Evolutionary conservation across 1,140 invertebrate genomes (phyloP).

Genomic region (Neomicropteryx cornuta): DNA sequence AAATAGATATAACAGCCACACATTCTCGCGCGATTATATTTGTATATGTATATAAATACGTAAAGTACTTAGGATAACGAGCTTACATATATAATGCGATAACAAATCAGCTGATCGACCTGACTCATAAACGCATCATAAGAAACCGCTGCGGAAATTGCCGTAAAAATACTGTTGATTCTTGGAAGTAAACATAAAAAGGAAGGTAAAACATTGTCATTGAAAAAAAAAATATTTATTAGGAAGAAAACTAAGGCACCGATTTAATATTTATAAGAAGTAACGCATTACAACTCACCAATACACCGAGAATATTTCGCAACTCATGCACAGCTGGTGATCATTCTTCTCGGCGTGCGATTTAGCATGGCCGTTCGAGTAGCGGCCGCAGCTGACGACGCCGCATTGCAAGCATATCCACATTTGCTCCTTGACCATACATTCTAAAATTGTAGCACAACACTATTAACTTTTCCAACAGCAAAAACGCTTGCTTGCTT

Average conservation of each 20-base stretch:
- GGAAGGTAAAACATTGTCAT: background rate
- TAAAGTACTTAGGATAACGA: too few species aligned
- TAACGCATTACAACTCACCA: too few species aligned
- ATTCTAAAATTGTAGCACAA: slow-evolving; percentile 39
- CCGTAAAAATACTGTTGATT: too few species aligned
- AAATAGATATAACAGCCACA: too few species aligned
- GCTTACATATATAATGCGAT: too few species aligned
- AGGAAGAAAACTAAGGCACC: background rate
- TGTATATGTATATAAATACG: too few species aligned
- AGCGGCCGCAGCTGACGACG: slow-evolving; percentile 62
- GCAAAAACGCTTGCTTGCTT: background rate
- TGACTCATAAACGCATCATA: too few species aligned
- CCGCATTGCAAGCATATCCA: slow-evolving; percentile 72
- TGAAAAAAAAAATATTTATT: slow-evolving; percentile 6
- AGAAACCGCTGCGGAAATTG: too few species aligned
- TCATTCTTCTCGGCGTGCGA: slow-evolving; percentile 52
- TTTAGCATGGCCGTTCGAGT: slow-evolving; percentile 67
- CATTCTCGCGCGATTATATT: too few species aligned
- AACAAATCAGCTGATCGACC: too few species aligned
- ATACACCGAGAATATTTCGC: slow-evolving; percentile 60
- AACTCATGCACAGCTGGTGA: slow-evolving; percentile 67
- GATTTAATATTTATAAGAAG: too few species aligned
- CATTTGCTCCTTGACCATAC: slow-evolving; percentile 53
- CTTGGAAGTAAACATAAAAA: too few species aligned
- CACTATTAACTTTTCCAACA: background rate